Percentiles rank a stretch among this genome's conserved stretches.
These are phyloP conservation scores for Conus canariensis DNA, from an alignment of 2,888 invertebrate genomes.

Conservation along the genomic window DNA sequence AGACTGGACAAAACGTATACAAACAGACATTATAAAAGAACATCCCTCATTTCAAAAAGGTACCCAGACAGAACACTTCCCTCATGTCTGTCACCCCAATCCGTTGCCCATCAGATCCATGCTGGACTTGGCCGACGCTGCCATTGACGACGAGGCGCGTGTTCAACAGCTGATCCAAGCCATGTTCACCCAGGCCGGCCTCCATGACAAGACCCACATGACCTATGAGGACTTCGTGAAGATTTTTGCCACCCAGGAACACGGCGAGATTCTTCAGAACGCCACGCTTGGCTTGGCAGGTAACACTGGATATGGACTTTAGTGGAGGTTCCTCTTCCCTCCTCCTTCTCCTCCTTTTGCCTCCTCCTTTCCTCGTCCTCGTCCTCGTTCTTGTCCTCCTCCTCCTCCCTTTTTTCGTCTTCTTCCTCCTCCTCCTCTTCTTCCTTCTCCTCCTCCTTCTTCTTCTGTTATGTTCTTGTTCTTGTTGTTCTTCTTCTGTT, in stretches of 20 bases:
- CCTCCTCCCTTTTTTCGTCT: too few relatives aligned
- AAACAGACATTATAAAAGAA: too few relatives aligned
- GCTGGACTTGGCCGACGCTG: constrained; percentile 66
- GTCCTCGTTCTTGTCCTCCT: too few relatives aligned
- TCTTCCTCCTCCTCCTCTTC: too few relatives aligned
- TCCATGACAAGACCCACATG: constrained; percentile 59
- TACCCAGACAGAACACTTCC: too few relatives aligned
- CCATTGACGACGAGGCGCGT: constrained; percentile 53
- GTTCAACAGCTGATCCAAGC: constrained; percentile 60
- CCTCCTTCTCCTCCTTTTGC: too few relatives aligned
- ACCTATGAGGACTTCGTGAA: constrained; percentile 66
- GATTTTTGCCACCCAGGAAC: constrained; percentile 64
- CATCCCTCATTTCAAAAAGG: too few relatives aligned
- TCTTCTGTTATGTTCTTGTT: background rate
- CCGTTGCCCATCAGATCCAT: constrained; percentile 59
- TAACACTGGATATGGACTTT: background rate
- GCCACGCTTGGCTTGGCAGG: constrained; percentile 60
- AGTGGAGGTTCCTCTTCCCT: too few relatives aligned
- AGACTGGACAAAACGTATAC: too few relatives aligned
- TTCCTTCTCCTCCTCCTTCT: background rate
- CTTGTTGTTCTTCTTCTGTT: too few relatives aligned
- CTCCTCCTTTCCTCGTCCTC: too few relatives aligned
- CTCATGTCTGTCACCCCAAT: too few relatives aligned
- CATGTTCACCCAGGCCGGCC: constrained; percentile 62
- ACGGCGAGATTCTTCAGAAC: constrained; percentile 60